Percentiles rank a stretch among this genome's conserved stretches.
These are phyloP conservation scores for Listronotus oregonensis DNA, from an alignment of 1,140 invertebrate species.

Conservation along the genomic window DNA sequence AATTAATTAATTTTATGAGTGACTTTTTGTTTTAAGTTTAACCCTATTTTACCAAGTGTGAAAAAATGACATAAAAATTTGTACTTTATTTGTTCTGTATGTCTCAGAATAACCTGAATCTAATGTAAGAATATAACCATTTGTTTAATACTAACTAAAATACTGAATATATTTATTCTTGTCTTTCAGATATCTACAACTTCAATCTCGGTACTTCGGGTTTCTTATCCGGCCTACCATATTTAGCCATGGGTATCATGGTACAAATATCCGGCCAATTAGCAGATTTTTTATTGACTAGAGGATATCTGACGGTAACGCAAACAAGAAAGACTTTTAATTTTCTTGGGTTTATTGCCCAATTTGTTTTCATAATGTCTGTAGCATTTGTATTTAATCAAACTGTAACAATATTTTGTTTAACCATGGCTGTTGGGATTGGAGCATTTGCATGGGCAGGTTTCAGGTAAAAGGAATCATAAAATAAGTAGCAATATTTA, in stretches of 20 bases:
- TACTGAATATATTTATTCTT: too few species aligned
- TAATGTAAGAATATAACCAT: too few species aligned
- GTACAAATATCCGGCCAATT: slow-evolving; percentile 78
- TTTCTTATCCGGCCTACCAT: slow-evolving; percentile 81
- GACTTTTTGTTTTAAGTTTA: too few species aligned
- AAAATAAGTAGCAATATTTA: too few species aligned
- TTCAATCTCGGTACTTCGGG: slow-evolving; percentile 78
- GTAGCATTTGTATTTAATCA: slow-evolving; percentile 72
- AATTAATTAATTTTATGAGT: too few species aligned
- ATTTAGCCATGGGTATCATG: slow-evolving; percentile 82
- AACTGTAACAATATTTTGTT: slow-evolving; percentile 70
- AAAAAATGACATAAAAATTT: too few species aligned
- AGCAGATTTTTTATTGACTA: slow-evolving; percentile 75
- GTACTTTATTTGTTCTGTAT: too few species aligned
- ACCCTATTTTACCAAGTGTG: too few species aligned
- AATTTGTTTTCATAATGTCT: slow-evolving; percentile 83
- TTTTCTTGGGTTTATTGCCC: slow-evolving; percentile 77
- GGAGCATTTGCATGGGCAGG: slow-evolving; percentile 89
- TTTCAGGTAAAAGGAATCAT: slow-evolving; percentile 67
- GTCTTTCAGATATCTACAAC: slow-evolving; percentile 68
- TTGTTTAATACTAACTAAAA: too few species aligned
- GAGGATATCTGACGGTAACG: slow-evolving; percentile 70
- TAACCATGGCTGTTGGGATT: slow-evolving; percentile 84
- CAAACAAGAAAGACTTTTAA: slow-evolving; percentile 76
- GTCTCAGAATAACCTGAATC: too few species aligned